These are phyloP conservation scores for Cynocephalus volans DNA, from an alignment of 2,113 vertebrate genomes.

Conservation along the genomic window DNA sequence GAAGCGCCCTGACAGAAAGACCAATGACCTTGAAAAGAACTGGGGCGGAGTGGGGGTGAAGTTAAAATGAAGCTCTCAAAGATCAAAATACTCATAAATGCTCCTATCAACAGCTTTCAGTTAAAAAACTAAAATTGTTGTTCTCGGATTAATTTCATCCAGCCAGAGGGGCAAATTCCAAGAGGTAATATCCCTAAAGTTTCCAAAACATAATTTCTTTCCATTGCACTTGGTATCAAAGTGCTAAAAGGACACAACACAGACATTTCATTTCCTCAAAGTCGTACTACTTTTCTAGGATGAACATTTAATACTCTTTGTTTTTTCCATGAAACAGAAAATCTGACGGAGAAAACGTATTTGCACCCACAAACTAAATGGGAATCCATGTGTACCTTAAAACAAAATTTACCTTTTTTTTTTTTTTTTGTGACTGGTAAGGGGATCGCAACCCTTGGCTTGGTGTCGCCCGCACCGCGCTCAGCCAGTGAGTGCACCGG, in stretches of 20 bases:
- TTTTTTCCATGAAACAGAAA: constrained; percentile 6
- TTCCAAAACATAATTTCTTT: constrained; percentile 52
- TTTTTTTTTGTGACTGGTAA: too few relatives aligned
- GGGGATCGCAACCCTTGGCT: too few relatives aligned
- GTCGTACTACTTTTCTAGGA: constrained; percentile 13
- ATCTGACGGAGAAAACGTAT: neutral
- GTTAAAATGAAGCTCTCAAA: neutral
- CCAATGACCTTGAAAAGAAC: neutral
- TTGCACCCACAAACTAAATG: neutral
- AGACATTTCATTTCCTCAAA: constrained; percentile 37
- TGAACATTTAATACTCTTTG: neutral
- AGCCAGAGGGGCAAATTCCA: constrained; percentile 46
- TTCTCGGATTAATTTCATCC: constrained; percentile 32
- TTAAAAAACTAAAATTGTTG: constrained; percentile 41
- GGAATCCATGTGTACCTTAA: neutral
- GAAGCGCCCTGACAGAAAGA: neutral
- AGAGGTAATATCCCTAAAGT: neutral
- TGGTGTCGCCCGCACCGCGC: too few relatives aligned
- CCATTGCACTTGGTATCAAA: constrained; percentile 1
- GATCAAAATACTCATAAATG: neutral
- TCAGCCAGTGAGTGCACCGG: too few relatives aligned
- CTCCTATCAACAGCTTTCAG: neutral
- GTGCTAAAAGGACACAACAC: constrained; percentile 30
- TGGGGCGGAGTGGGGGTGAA: accelerated
- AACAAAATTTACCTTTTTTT: neutral